Base-by-base conservation (phyloP, 1,140 invertebrate species). In the Scaptomyza montana region DNA sequence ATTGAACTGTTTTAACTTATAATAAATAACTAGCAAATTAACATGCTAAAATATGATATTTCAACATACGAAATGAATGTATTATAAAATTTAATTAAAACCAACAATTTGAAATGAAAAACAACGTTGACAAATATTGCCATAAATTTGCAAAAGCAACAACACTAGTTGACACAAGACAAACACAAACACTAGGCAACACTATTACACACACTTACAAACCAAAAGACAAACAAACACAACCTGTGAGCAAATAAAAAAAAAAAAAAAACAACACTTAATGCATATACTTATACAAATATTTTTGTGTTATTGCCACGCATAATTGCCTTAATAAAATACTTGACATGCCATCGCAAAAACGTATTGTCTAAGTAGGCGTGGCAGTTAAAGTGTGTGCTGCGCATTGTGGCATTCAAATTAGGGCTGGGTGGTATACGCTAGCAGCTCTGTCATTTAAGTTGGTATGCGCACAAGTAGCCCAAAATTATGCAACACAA, bases 261-360 rank as follows among this genome's bases (percentile, higher is more conserved):
- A 16, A 74, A 60, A 59, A 16, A 64, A 53, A 45, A 56, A 51
- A 21, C 30, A 16, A 33, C 28, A 64, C 62, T 64, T 59, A 33
- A 49, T 19, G 25, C 33, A n/a, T 41, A 16, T 25, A 51, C 5
- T 71, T 72, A 54, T 45, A 39, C 47, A 7, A 65, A 54, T 57
- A 47, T 60, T 55, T 64, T 65, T 74, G 61, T 64, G 55, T 85
- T 73, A 61, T 72, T 68, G 49, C 70, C 73, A 71, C 51, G 60
- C 74, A 85, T 86, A 85, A 85, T 85, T 85, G 80, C 74, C 68
- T 78, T 66, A 85, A 86, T 74, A 69, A 84, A 86, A 80, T 67
- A 49, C 61, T 80, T 61, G 73, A 63, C 57, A 74, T 19, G 46
- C 53, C 36, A 45, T 39, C 4, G 21, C 30, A 6, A 43, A 36